Evolutionary conservation across 2,888 invertebrate species (phyloP), one percentile per base, ranked within the genome.

Genomic region (Dexiosoma caninum): DNA sequence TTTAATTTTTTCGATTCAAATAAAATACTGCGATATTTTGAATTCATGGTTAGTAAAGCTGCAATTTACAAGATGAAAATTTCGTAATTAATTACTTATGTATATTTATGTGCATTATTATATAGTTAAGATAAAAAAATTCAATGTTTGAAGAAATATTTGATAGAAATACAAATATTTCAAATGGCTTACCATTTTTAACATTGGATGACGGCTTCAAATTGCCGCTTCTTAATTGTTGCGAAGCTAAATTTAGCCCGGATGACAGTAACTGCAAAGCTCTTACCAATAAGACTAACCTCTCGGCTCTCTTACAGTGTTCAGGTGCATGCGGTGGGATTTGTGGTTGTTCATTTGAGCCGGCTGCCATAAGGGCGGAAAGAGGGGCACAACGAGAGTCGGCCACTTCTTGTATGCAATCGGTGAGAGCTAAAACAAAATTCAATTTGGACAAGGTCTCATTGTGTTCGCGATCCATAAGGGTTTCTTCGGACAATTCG

Each of bases 391-490:
- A 94, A 85, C 95, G 93, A n/a, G 94, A 93, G 81, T 95, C 93
- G 12, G 96, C 96, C 75, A 96, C 92, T 91, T 98, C 98, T 83
- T 97, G 93, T 77, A 99, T 95, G 89, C 98, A 97, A 89, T 98
- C 98, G 83, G 97, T 97, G 83, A 99, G 92, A 82, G 98, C 97
- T 86, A 98, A 92, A 83, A 99, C 98, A 91, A 99, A 99, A 92
- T 98, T 97, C 85, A 99, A 92, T 91, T 99, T 99, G 19, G 98
- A 97, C 90, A 99, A 92, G 53, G 97, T 98, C 90, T 98, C 97
- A 91, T 97, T 98, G 91, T 98, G 98, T 91, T 97, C 97, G 88
- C 96, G 95, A 94, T 97, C 97, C 86, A 98, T 93, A 57, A 98
- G 93, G 14, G 98, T 98, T 91, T 99, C 98, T 91, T 98, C 97